phyloP scores from a whole-genome alignment of 2,888 invertebrate genomes.

The Drosophila silvestris region DNA sequence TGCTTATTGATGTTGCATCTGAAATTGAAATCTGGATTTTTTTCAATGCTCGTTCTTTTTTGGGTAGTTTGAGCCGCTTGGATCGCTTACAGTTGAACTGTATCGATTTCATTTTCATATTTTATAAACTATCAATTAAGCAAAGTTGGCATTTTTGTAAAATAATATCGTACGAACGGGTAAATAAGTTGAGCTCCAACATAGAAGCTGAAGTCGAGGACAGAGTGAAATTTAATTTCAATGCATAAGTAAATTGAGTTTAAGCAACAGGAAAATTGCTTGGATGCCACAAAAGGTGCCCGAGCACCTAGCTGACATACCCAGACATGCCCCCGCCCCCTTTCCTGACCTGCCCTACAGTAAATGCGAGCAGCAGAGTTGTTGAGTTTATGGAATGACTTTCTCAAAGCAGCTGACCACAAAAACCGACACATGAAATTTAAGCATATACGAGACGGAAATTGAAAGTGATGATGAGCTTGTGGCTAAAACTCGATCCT shows the following conservation, averaged over 20 bases:
- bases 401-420: slow-evolving; percentile 52
- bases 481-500: slow-evolving; percentile 18
- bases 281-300: slow-evolving; percentile 61
- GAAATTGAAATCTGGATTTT: slow-evolving; percentile 74
- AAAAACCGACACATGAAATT: slow-evolving; percentile 55
- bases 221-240: slow-evolving; percentile 58
- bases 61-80: slow-evolving; percentile 12
- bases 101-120: slow-evolving; percentile 44
- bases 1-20: slow-evolving; percentile 82
- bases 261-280: slow-evolving; percentile 70
- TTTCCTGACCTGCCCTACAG: neutral
- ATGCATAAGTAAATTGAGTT: slow-evolving; percentile 76
- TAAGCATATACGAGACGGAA: slow-evolving; percentile 22
- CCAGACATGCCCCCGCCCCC: slow-evolving; percentile 16
- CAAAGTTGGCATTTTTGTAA: slow-evolving; percentile 60
- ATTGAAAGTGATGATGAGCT: slow-evolving; percentile 10
- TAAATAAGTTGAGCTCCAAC: neutral
- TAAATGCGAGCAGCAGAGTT: slow-evolving; percentile 20
- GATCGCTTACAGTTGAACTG: slow-evolving; percentile 49
- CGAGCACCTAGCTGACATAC: neutral
- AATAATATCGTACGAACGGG: slow-evolving; percentile 16
- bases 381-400: slow-evolving; percentile 29
- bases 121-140: slow-evolving; percentile 70
- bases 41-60: slow-evolving; percentile 1
- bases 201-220: neutral